Conservation (phyloP, 2,888 invertebrate species). For the Aplocera efformata region DNA sequence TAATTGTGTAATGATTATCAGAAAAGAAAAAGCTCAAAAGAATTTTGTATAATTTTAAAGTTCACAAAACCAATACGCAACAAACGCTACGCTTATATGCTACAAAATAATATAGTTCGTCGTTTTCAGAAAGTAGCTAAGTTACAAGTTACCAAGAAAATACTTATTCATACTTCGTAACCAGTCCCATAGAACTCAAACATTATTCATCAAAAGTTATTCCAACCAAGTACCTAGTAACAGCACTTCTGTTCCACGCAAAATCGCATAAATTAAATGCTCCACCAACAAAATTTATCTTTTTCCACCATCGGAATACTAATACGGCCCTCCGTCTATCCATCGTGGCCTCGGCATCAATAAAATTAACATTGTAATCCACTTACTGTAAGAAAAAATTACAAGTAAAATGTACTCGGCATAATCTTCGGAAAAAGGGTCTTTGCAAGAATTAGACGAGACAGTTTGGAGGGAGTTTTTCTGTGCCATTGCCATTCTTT, state of each 20-base stretch:
- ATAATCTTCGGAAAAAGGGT: constrained; percentile 30
- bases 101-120: too few relatives aligned
- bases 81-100: too few relatives aligned
- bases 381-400: constrained; percentile 70
- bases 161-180: constrained; percentile 11
- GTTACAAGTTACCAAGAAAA: constrained; percentile 6
- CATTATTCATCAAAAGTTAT: constrained; percentile 25
- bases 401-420: constrained; percentile 53
- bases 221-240: constrained; percentile 32
- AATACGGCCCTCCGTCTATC: constrained; percentile 60
- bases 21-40: too few relatives aligned
- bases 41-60: too few relatives aligned
- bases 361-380: constrained; percentile 79
- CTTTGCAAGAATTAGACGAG: constrained; percentile 19
- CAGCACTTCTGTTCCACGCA: constrained; percentile 42
- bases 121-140: not conserved
- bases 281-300: constrained; percentile 73
- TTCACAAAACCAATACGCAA: too few relatives aligned
- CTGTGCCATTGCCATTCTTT: not conserved
- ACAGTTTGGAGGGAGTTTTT: constrained; percentile 6
- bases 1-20: too few relatives aligned
- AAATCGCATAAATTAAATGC: constrained; percentile 75
- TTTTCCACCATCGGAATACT: constrained; percentile 75
- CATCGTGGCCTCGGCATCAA: constrained; percentile 68
- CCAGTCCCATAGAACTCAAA: constrained; percentile 12